Base-by-base conservation (phyloP, 2,888 invertebrate genomes). In the Dendrolimus houi region DNA sequence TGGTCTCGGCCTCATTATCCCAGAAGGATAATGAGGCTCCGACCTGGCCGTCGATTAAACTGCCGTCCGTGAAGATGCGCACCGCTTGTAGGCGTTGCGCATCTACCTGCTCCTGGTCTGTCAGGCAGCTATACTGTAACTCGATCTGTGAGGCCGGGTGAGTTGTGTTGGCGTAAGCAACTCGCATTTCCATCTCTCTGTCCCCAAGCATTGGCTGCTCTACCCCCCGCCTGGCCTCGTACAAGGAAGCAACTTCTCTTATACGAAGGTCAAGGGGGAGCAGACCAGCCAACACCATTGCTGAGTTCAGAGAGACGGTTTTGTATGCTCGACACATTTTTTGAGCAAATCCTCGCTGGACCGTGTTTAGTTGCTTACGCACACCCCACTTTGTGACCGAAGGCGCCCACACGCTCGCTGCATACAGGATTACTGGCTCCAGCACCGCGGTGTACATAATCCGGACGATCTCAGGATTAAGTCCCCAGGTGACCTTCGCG, bases 281-380 rank as follows among this genome's bases (percentile, higher is more conserved):
- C 9, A 59, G 10, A 14, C 61, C 59, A 0, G 59, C 29, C 52
- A 62, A 42, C 14, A 58, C 6, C 29, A 62, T 56, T 1, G 61
- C 60, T 13, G 65, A 56, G 41, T 60, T 59, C 3, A 64, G 58
- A 2, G 65, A 66, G 7, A 59, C 60, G 0, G 65, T 65, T 0
- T 60, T 14, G 52, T 62, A 59, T 0, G 60, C 53, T 52, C 56
- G 59, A 0, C n/a, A 10, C 0, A 63, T 41, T 41, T 62, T 65
- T n/a, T 61, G 61, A 0, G 56, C 60, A 41, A 65, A 61, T 0
- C 60, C 60, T 1, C 62, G n/a, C 10, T 63, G 62, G 1, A 61
- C 56, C 0, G 14, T 10, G 47, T 54, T 41, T 0, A 61, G 57
- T 8, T 59, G 52, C 13, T 58, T 42, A 8, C 10, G 10, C 42